Conservation (phyloP, 2,113 vertebrate species). For the Actenoides lindsayi region DNA sequence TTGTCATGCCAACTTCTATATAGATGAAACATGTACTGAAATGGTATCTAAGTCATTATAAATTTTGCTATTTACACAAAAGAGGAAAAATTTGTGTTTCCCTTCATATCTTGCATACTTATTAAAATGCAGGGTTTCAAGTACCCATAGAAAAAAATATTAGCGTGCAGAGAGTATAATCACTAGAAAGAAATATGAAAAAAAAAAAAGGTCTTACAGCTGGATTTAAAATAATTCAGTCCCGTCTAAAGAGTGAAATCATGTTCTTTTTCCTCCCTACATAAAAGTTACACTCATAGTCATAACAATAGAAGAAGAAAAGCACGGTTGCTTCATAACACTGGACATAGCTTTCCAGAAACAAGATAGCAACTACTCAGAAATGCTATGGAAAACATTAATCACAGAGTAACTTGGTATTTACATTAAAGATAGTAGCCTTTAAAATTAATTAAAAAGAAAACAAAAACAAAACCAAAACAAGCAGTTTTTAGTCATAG, state of each 20-base stretch:
- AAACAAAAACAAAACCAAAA: not conserved
- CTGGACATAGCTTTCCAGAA: slow-evolving; percentile 29
- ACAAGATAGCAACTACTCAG: slow-evolving; percentile 49
- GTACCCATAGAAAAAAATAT: slow-evolving; percentile 54
- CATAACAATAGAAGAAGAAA: slow-evolving; percentile 16
- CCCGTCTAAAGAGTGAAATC: not conserved
- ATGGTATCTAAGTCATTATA: slow-evolving; percentile 15
- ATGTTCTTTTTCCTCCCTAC: not conserved
- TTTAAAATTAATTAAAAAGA: slow-evolving; percentile 3
- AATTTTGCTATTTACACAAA: slow-evolving; percentile 51
- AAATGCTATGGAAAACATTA: slow-evolving; percentile 45
- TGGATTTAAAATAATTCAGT: not conserved
- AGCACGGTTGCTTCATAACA: slow-evolving; percentile 24
- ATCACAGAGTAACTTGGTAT: slow-evolving; percentile 38
- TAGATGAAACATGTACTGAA: slow-evolving; percentile 9
- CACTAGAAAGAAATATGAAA: not conserved
- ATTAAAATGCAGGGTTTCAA: slow-evolving; percentile 42
- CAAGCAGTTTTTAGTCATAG: not conserved
- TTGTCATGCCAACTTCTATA: slow-evolving; percentile 18
- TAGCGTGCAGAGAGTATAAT: slow-evolving; percentile 29
- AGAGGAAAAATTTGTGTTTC: not conserved
- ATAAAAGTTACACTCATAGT: slow-evolving; percentile 4
- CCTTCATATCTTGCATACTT: not conserved
- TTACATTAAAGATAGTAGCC: slow-evolving; percentile 20
- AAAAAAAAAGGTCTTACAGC: not conserved